These are phyloP conservation scores for Drosophila borealis DNA, from an alignment of 2,888 invertebrate species.

Conservation along the genomic window DNA sequence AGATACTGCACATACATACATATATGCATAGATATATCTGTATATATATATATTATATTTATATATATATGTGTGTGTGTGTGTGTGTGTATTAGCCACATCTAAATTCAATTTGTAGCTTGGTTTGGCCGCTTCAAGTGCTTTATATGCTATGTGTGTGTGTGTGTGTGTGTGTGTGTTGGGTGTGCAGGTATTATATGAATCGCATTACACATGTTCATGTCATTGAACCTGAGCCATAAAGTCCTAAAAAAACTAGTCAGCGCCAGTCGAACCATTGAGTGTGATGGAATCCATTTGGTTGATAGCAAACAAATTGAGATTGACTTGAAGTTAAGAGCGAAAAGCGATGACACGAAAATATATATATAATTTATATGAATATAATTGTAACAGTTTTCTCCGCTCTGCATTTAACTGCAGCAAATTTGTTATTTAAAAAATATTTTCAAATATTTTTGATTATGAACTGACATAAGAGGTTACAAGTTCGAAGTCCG, in stretches of 20 bases:
- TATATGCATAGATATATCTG: not conserved
- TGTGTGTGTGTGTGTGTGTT: not conserved
- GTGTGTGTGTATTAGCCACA: not conserved
- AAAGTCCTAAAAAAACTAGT: conserved; percentile 10
- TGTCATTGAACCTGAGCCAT: conserved; percentile 33
- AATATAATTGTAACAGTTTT: too few relatives aligned
- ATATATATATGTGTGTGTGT: not conserved
- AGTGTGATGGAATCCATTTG: conserved; percentile 18
- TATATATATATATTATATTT: conserved; percentile 2
- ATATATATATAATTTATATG: too few relatives aligned
- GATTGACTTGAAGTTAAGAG: too few relatives aligned
- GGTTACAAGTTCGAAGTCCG: too few relatives aligned
- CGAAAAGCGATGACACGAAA: not conserved
- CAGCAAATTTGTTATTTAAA: too few relatives aligned
- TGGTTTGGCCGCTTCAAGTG: conserved; percentile 1
- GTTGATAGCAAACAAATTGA: conserved; percentile 13
- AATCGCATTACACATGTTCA: conserved; percentile 8
- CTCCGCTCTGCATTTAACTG: too few relatives aligned
- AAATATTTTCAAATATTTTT: too few relatives aligned
- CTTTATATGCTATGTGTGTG: not conserved
- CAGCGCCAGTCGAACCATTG: not conserved
- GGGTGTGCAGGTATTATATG: not conserved
- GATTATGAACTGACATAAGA: too few relatives aligned
- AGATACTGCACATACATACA: not conserved
- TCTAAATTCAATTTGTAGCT: conserved; percentile 18